Conservation (phyloP, 2,113 vertebrate genomes). For the Ammodytes marinus region DNA sequence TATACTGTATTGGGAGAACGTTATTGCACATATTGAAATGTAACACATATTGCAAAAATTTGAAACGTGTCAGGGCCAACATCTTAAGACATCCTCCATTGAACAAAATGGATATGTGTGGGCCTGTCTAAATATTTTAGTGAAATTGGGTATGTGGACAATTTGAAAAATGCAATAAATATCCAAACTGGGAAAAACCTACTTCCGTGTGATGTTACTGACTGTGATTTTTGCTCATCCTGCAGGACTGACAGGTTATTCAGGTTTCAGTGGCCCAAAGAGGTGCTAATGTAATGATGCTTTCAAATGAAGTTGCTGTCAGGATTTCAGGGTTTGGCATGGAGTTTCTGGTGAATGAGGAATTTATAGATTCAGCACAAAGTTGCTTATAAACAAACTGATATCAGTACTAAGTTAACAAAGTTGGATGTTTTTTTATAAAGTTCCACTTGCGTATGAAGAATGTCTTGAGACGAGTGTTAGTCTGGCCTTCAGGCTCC, state of each 20-base stretch:
- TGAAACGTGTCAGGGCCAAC: not conserved
- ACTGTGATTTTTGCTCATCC: not conserved
- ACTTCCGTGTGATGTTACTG: not conserved
- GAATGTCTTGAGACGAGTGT: not conserved
- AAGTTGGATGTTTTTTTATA: not conserved
- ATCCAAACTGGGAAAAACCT: not conserved
- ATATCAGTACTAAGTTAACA: not conserved
- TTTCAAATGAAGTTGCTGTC: not conserved
- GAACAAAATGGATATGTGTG: not conserved
- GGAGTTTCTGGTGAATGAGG: not conserved
- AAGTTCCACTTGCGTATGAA: not conserved
- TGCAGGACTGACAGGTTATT: slow-evolving; percentile 2
- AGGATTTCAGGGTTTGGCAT: not conserved
- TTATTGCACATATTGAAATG: slow-evolving; percentile 3
- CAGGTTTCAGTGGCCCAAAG: not conserved
- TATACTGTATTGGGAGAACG: not conserved
- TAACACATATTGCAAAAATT: not conserved
- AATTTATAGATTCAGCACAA: not conserved
- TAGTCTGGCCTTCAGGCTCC: not conserved
- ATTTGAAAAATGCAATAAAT: slow-evolving; percentile 42
- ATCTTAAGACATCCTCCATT: not conserved
- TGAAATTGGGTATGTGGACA: not conserved
- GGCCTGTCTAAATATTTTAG: slow-evolving; percentile 1
- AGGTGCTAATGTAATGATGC: fast-evolving
- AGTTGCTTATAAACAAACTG: not conserved